phyloP scores from a whole-genome alignment of 2,797 vertebrate species.

The Neosilurus hyrtlii region DNA sequence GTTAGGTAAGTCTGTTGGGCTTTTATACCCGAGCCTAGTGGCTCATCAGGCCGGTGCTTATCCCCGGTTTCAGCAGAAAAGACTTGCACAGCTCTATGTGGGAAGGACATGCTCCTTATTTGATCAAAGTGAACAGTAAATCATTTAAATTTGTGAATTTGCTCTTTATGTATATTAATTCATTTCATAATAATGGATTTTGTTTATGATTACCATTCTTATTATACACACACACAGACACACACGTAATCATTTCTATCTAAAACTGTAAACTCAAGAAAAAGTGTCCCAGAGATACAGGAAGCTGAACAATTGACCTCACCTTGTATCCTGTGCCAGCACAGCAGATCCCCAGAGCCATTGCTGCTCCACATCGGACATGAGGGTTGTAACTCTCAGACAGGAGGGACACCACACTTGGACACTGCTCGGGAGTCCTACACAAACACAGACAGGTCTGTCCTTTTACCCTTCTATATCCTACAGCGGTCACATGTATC shows the following conservation, averaged over 20 bases:
- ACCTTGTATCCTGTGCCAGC: slow-evolving; percentile 98
- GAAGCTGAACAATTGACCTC: slow-evolving; percentile 25
- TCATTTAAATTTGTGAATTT: no score
- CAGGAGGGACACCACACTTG: slow-evolving; percentile 94
- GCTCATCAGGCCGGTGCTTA: no score
- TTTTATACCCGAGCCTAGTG: no score
- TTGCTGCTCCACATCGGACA: slow-evolving; percentile 95
- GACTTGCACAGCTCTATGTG: no score
- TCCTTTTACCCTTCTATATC: neutral
- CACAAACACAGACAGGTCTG: slow-evolving; percentile 41
- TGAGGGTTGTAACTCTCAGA: slow-evolving; percentile 99
- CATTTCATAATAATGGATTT: no score
- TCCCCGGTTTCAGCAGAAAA: no score
- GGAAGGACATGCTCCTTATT: no score
- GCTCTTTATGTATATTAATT: no score
- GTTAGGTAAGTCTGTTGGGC: no score
- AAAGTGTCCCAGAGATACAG: neutral
- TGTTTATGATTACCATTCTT: no score
- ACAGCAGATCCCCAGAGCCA: slow-evolving; percentile 99
- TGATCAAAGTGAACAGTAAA: no score
- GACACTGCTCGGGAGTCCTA: slow-evolving; percentile 98
- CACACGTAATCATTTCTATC: neutral
- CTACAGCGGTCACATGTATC: no score
- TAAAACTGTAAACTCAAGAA: neutral
- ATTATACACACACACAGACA: neutral